A percentile compares a stretch with the other conserved stretches of the same genome.
Conservation (phyloP, 2,113 vertebrate species). For the Jacana jacana region DNA sequence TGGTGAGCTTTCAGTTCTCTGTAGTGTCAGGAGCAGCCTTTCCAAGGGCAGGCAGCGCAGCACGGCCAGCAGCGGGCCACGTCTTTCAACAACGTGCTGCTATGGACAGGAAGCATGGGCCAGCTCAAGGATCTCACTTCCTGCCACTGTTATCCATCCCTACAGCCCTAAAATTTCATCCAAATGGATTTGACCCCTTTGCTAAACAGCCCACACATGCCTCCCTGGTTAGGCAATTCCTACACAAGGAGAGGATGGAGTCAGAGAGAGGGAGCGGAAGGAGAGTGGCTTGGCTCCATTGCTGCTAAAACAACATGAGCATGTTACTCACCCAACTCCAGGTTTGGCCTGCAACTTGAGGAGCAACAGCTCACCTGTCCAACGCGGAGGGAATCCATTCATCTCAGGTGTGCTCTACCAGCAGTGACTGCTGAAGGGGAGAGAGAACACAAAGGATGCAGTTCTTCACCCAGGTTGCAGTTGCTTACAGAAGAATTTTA, state of each 20-base stretch:
- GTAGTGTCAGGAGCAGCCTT: constrained; percentile 45
- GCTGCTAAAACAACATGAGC: background rate
- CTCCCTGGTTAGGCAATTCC: constrained; percentile 78
- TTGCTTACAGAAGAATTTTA: background rate
- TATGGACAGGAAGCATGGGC: background rate
- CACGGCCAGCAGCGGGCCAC: background rate
- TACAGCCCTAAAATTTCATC: constrained; percentile 73
- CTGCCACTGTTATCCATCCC: constrained; percentile 73
- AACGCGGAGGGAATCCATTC: background rate
- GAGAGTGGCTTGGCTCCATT: background rate
- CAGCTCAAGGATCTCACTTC: constrained; percentile 64
- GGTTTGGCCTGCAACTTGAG: background rate
- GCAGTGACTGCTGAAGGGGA: background rate
- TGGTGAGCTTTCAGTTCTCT: background rate
- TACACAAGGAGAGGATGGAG: constrained; percentile 40
- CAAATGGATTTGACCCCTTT: constrained; percentile 78
- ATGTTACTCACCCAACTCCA: background rate
- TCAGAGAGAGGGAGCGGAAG: background rate
- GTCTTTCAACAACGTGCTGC: constrained; percentile 54
- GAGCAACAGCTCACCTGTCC: background rate
- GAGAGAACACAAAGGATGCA: background rate
- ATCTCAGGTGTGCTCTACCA: background rate
- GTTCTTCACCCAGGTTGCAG: background rate
- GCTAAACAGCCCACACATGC: constrained; percentile 65
- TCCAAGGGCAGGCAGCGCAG: constrained; percentile 54